These are phyloP conservation scores for Hypomesus transpacificus DNA, from an alignment of 2,113 vertebrate genomes.

Conservation along the genomic window DNA sequence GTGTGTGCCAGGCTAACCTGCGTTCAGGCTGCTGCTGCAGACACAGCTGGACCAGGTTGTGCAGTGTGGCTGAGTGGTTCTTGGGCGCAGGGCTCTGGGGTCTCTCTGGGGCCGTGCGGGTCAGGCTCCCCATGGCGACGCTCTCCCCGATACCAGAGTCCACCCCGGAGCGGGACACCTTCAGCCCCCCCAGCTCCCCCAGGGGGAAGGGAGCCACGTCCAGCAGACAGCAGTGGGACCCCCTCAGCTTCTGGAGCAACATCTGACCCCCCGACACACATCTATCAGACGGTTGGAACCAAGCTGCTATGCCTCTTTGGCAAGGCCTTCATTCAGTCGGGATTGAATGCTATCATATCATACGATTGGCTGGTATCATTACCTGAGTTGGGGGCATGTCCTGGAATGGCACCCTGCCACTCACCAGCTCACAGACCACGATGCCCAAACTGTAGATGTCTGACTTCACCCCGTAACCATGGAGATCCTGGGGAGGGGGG, in stretches of 20 bases:
- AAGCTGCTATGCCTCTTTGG: no score
- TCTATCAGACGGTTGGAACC: background rate
- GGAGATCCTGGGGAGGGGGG: conserved; percentile 80
- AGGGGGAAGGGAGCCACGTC: conserved; percentile 77
- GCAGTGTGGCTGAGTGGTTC: conserved; percentile 88
- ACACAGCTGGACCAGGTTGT: conserved; percentile 90
- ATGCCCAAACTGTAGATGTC: conserved; percentile 98
- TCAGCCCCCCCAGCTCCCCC: conserved; percentile 84
- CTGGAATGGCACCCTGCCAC: conserved; percentile 91
- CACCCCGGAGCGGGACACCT: conserved; percentile 87
- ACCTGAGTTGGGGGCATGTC: conserved; percentile 95
- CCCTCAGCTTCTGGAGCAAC: conserved; percentile 93
- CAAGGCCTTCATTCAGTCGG: no score
- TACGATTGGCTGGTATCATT: conserved; percentile 9
- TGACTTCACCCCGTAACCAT: conserved; percentile 94
- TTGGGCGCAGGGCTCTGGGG: conserved; percentile 83
- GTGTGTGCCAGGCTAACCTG: conserved; percentile 53
- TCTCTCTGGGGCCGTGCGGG: conserved; percentile 80
- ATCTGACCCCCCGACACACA: conserved; percentile 70
- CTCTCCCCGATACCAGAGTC: conserved; percentile 95
- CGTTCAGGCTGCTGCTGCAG: conserved; percentile 89
- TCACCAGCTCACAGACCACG: conserved; percentile 93
- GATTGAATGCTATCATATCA: background rate
- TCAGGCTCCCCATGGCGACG: conserved; percentile 80
- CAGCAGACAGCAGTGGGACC: conserved; percentile 82